phyloP scores from a whole-genome alignment of 2,888 invertebrate species.

The Antheraea yamamai region DNA sequence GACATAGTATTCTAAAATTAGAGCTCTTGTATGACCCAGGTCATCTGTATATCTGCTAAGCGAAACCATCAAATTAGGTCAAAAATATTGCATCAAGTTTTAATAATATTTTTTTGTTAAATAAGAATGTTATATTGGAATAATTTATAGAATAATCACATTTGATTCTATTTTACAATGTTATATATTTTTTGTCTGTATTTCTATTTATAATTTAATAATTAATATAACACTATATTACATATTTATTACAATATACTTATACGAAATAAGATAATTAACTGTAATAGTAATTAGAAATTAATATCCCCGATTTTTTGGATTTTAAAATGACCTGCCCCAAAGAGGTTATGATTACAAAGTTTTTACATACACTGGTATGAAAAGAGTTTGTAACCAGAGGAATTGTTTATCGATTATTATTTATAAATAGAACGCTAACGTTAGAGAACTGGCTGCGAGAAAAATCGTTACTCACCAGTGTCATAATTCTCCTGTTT shows the following conservation, averaged over 20 bases:
- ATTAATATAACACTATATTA: too few species aligned
- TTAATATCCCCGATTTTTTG: too few species aligned
- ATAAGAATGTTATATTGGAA: too few species aligned
- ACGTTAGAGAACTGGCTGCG: constrained; percentile 44
- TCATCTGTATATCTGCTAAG: constrained; percentile 47
- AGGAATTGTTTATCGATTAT: neutral
- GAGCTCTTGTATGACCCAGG: constrained; percentile 55
- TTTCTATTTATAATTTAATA: too few species aligned
- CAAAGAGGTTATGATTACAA: neutral
- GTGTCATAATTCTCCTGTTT: constrained; percentile 33
- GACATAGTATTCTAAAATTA: neutral
- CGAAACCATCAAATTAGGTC: constrained; percentile 66
- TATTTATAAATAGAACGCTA: constrained; percentile 42
- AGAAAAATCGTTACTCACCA: constrained; percentile 65
- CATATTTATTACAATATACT: too few species aligned
- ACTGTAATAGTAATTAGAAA: too few species aligned
- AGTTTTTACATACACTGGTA: neutral
- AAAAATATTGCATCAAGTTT: constrained; percentile 28
- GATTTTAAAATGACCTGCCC: neutral
- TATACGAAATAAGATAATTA: too few species aligned
- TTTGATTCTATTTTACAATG: too few species aligned
- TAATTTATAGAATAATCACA: too few species aligned
- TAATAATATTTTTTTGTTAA: too few species aligned
- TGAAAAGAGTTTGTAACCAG: neutral
- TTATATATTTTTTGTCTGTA: too few species aligned